Evolutionary conservation across 2,113 vertebrate species (phyloP).

Genomic region (Candoia aspera): DNA sequence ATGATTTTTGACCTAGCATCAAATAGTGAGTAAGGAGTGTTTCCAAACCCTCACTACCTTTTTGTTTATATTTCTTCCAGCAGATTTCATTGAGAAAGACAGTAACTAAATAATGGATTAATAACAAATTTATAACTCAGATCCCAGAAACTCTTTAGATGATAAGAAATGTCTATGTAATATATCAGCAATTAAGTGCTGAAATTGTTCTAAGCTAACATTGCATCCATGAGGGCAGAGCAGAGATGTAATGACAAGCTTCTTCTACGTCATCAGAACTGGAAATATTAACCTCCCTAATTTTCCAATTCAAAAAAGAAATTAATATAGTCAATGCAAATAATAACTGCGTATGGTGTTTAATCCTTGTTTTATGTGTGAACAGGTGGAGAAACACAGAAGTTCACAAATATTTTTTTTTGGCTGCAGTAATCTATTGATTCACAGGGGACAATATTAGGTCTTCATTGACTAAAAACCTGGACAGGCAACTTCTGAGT

Average conservation of each 20-base stretch:
- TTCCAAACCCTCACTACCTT: background rate
- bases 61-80: background rate
- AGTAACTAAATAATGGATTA: slow-evolving; percentile 8
- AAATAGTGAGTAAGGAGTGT: background rate
- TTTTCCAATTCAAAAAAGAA: slow-evolving; percentile 16
- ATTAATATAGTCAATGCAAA: background rate
- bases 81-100: background rate
- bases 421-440: too few relatives aligned
- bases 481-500: too few relatives aligned
- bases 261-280: background rate
- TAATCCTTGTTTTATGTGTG: background rate
- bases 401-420: background rate
- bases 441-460: too few relatives aligned
- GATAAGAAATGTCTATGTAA: slow-evolving; percentile 18
- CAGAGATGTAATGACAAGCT: slow-evolving; percentile 7
- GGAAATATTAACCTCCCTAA: slow-evolving; percentile 1
- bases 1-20: background rate
- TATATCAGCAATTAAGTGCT: slow-evolving; percentile 33
- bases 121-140: slow-evolving; percentile 1
- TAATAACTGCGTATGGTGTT: background rate
- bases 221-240: background rate
- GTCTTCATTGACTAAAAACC: too few relatives aligned
- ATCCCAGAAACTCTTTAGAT: slow-evolving; percentile 4
- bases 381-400: background rate
- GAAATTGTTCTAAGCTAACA: slow-evolving; percentile 26